phyloP scores from a whole-genome alignment of 2,113 vertebrate species.

The Phycodurus eques region DNA sequence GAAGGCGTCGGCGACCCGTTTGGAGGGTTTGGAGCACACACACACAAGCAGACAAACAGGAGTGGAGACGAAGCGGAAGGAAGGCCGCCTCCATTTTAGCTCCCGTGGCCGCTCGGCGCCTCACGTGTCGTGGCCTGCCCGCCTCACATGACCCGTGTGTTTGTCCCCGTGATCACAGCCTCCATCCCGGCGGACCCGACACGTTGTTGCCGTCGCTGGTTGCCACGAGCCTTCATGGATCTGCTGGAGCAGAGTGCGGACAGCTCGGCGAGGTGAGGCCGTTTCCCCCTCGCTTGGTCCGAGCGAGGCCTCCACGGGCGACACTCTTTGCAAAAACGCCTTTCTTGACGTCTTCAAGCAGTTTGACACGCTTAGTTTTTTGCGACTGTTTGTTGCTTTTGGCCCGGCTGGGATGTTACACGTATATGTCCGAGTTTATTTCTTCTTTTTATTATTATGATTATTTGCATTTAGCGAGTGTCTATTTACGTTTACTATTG shows the following conservation, averaged over 20 bases:
- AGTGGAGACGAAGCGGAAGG: conserved; percentile 34
- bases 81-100: conserved; percentile 66
- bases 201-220: conserved; percentile 66
- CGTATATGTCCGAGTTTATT: background rate
- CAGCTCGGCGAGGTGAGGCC: conserved; percentile 82
- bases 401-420: background rate
- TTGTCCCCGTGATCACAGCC: conserved; percentile 93
- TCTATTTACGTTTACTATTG: background rate
- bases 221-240: conserved; percentile 76
- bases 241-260: conserved; percentile 89
- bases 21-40: conserved; percentile 22
- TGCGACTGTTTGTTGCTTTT: background rate
- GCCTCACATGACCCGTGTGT: conserved; percentile 94
- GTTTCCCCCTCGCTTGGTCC: conserved; percentile 8
- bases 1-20: background rate
- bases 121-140: conserved; percentile 81
- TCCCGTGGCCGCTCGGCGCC: conserved; percentile 65
- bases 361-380: conserved; percentile 9
- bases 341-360: background rate
- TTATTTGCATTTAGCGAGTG: background rate
- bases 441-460: background rate
- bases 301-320: conserved; percentile 46
- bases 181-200: conserved; percentile 72
- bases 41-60: conserved; percentile 4
- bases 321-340: background rate